Evolutionary conservation across 2,888 invertebrate genomes (phyloP), one percentile per base, ranked within the genome.

Genomic region (Diarsia brunnea): DNA sequence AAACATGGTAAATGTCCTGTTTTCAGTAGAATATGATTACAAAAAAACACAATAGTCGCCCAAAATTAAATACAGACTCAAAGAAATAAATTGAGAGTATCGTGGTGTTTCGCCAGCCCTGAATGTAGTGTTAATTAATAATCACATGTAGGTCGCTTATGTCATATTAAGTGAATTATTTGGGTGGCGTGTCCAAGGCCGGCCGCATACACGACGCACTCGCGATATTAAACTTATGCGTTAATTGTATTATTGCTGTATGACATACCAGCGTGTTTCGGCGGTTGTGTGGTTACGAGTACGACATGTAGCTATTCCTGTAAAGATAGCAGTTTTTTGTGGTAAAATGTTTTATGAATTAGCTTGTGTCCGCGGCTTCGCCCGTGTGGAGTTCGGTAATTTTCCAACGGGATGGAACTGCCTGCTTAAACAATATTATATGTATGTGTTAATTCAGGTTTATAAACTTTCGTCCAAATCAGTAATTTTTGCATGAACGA

Each of bases 101-200:
- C 1, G 51, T 43, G 0, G 19, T 49, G 8, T 51, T 61, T 82
- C 14, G 69, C 31, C 72, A 81, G 38, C 86, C 86, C 79, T 83
- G 68, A 7, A 10, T 10, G 21, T 51, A 45, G 49, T 66, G 64
- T 74, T 85, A 84, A 85, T 86, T 87, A 86, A 71, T 76, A 78
- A 78, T 69, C 67, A 72, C 76, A 81, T 78, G 81, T 81, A 69
- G 78, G 75, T 69, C 81, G 70, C 60, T 63, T 87, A 75, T 80
- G 79, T 81, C 79, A 82, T 69, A 75, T 75, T 75, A 77, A 82
- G 71, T 80, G 60, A 87, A 87, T 84, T 86, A 86, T 80, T 84
- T 69, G 73, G 83, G 80, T 86, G 79, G 77, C 73, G 76, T 61
- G 86, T 51, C 73, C 88, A 86, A 77, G 83, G 84, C 38, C 45